Evolutionary conservation across 2,113 vertebrate species (phyloP), one percentile per base, ranked within the genome.

Genomic region (Calcarius ornatus): DNA sequence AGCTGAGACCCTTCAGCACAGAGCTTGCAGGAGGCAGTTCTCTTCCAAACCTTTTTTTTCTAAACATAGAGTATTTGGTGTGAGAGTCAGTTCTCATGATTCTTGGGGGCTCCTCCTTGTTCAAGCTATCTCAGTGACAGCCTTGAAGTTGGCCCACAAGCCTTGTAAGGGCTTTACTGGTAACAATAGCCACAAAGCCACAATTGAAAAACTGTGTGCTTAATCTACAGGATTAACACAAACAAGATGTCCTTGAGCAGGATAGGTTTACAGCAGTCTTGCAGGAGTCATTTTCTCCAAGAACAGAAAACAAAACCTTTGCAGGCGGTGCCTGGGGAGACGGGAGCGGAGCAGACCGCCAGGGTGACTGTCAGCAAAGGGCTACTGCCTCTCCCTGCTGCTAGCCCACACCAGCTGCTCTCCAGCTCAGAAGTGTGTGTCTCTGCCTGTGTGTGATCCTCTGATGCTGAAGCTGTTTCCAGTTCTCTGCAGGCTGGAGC

Each of bases 161-260:
- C 17, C 88, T 56, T 73, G 72, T 86, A 56, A 92, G 86, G 50
- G 72, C 56, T 83, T 90, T 88, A 77, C 63, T 85, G 63, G 90
- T 80, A 92, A 93, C 94, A 95, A 96, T 75, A 86, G 91, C 91
- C 5, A 2, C 91, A 96, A 94, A 97, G 94, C 95, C 6, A 2
- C 72, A 86, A 51, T 80, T 81, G 83, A 86, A 95, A 91, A 86
- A 22, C 92, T 81, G 80, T 17, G 80, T 73, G 92, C 83, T 51
- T 93, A 86, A 90, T 94, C 88, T 90, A 78, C 60, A 53, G 80
- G 92, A 95, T 95, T 94, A 95, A 95, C 86, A 71, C 83, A 96
- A 94, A 91, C 88, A 94, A 96, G 91, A 94, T 95, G 95, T 94
- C 94, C 92, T 94, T 88, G 94, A 84, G 80, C 72, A 60, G 91